Evolutionary conservation across 2,113 vertebrate species (phyloP).

Genomic region (Pterophyllum scalare): DNA sequence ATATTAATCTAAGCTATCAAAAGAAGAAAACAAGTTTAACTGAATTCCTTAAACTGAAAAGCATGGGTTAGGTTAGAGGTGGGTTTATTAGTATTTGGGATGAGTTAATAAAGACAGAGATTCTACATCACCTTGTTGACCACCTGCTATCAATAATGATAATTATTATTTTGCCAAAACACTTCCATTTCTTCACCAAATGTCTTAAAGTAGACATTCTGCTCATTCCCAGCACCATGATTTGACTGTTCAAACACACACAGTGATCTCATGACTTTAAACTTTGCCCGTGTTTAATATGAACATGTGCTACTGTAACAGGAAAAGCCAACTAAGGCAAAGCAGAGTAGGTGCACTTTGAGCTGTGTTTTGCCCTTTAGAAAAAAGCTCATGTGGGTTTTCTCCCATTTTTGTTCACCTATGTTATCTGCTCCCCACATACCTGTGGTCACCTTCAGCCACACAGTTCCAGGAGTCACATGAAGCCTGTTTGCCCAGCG

Average conservation of each 20-base stretch:
- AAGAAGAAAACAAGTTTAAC: background rate
- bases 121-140: background rate
- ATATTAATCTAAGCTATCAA: background rate
- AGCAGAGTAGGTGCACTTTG: too few species aligned
- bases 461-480: slow-evolving; percentile 19
- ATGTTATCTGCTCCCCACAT: background rate
- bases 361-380: too few species aligned
- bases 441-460: slow-evolving; percentile 53
- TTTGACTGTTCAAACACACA: background rate
- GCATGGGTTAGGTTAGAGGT: background rate
- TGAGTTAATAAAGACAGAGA: background rate
- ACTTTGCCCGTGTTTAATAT: too few species aligned
- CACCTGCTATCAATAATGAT: background rate
- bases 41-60: background rate
- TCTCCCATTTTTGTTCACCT: background rate
- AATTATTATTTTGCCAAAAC: background rate
- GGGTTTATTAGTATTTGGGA: background rate
- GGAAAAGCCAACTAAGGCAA: too few species aligned
- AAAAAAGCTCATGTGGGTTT: background rate
- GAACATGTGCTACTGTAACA: too few species aligned
- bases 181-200: background rate
- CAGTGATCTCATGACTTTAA: too few species aligned
- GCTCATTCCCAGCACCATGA: background rate
- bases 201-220: background rate
- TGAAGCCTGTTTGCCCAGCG: background rate